A percentile compares a stretch with the other conserved stretches of the same genome.
phyloP scores from a whole-genome alignment of 2,888 invertebrate genomes.

The Erpobdella octoculata region DNA sequence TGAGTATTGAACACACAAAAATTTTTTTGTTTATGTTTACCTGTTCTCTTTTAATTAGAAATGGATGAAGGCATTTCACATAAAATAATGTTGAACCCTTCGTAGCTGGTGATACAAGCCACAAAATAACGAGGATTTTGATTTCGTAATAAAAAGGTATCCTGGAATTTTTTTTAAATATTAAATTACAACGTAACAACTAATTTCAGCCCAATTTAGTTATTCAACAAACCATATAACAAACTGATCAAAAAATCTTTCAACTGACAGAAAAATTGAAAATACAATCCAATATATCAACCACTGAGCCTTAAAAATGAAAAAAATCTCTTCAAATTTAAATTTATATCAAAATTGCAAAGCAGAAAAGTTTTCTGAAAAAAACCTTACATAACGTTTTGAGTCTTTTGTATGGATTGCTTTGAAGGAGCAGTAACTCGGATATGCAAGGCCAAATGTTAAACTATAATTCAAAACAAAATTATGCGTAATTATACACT shows the following conservation, averaged over 20 bases:
- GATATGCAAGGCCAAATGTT: constrained; percentile 17
- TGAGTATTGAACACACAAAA: no score
- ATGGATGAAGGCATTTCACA: constrained; percentile 90
- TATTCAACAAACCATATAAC: constrained; percentile 24
- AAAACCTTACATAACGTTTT: constrained; percentile 4
- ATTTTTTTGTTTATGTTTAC: no score
- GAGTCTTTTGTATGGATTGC: constrained; percentile 14
- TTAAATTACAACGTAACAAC: background rate
- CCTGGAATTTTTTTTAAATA: constrained; percentile 53
- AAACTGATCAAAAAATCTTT: constrained; percentile 28
- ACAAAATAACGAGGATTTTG: constrained; percentile 86
- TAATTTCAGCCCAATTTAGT: background rate
- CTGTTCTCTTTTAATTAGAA: constrained; percentile 80
- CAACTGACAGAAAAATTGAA: constrained; percentile 25
- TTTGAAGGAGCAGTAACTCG: constrained; percentile 24
- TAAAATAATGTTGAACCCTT: constrained; percentile 91
- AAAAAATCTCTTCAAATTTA: background rate
- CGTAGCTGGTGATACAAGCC: constrained; percentile 90
- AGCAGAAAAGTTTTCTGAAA: background rate
- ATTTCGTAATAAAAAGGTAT: constrained; percentile 98
- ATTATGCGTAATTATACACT: background rate
- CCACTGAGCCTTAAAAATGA: constrained; percentile 24
- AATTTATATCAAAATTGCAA: background rate
- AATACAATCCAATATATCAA: constrained; percentile 31
- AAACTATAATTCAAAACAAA: background rate